Conservation (phyloP, 1,140 invertebrate genomes). For the Eupeodes corollae region DNA sequence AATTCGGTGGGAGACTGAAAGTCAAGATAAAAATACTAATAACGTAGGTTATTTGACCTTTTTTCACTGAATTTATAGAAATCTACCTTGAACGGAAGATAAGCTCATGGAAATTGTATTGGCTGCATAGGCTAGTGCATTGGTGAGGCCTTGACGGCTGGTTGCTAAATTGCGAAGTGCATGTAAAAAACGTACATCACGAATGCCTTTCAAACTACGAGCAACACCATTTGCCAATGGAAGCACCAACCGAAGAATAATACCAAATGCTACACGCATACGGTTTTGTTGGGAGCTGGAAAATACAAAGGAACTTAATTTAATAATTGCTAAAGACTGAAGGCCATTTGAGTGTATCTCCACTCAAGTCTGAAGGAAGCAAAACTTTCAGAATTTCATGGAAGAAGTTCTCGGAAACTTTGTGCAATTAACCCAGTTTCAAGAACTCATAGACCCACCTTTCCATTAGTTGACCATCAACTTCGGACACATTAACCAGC, state of each 20-base stretch:
- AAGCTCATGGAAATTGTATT: conserved; percentile 41
- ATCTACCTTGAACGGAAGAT: conserved; percentile 39
- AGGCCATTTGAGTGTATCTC: background rate
- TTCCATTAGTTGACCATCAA: conserved; percentile 14
- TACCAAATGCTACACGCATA: conserved; percentile 31
- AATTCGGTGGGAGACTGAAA: conserved; percentile 31
- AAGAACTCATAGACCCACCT: conserved; percentile 15
- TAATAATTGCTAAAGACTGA: background rate
- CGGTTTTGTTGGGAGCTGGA: conserved; percentile 21
- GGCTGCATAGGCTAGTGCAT: conserved; percentile 39
- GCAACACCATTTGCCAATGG: conserved; percentile 30
- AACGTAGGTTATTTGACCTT: background rate
- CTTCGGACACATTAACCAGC: conserved; percentile 19
- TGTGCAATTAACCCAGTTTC: background rate
- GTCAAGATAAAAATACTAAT: background rate
- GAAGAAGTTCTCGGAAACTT: background rate
- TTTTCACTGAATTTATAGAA: background rate
- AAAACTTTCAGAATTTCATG: background rate
- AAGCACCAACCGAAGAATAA: conserved; percentile 27
- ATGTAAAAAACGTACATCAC: conserved; percentile 25
- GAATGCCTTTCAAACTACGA: conserved; percentile 26
- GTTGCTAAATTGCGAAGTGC: conserved; percentile 24
- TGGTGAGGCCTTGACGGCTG: conserved; percentile 36
- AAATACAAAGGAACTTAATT: background rate
- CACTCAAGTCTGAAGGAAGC: background rate